phyloP scores from a whole-genome alignment of 1,140 invertebrate species.

The Caenorhabditis elegans region WBcel235 BX284602.5:8586001-8586500 shows the following conservation, averaged over 20 bases:
- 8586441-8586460: neutral
- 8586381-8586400: neutral
- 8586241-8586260: neutral
- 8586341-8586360: neutral
- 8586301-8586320: neutral
- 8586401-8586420: neutral
- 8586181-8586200: neutral
- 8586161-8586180: no score
- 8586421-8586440: neutral
- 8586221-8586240: neutral
- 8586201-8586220: neutral
- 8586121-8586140: no score
- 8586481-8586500: no score
- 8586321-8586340: neutral
- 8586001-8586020: no score
- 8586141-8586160: no score
- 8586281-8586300: neutral
- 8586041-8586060: no score
- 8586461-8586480: no score
- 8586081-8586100: no score
- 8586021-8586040: no score
- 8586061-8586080: no score
- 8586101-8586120: no score
- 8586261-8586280: slow-evolving; percentile 8
- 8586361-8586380: slow-evolving; percentile 18